Evolutionary conservation across 1,140 invertebrate species (phyloP), one percentile per base, ranked within the genome.

Genomic region (Microplitis mediator): DNA sequence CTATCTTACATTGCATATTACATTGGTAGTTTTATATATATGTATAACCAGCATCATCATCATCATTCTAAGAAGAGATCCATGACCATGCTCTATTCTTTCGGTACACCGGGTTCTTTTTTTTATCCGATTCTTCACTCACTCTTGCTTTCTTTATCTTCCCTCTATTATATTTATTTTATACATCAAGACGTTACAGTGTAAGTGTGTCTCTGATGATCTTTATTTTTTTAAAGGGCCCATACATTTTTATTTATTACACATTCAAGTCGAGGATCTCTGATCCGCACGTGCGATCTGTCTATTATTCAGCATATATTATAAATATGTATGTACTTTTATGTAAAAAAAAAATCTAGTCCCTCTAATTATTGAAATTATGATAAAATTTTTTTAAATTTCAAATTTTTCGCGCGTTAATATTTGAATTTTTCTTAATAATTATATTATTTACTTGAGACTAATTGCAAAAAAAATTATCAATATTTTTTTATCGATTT

Each of bases 1-100:
- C 77, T 84, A 83, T 80, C 77, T 76, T 78, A 76, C 78, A 76
- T 77, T 74, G 73, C 77, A 77, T 80, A 81, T 82, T 80, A 75
- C 79, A 75, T 78, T 78, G 77, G 54, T 50, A 75, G 77, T 77
- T 78, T 71, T 65, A 51, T 64, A 4, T 56, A 4, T n/a, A 56
- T 11, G 14, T 4, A 45, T 45, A 6, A 39, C 8, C 36, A 6
- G 3, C 35, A 45, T 45, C 39, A 45, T 45, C 39, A 45, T 45
- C 39, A 45, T 45, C 6, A 58, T 60, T 75, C 77, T 72, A 71
- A 79, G 75, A 75, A 67, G 60, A 75, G 72, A 63, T 56, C 73
- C 56, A 56, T 74, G n/a, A 35, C 34, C 72, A 76, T 69, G 79
- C 75, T 75, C 78, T 77, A 75, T 52, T 16, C 34, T 72, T 35